phyloP scores from a whole-genome alignment of 2,888 invertebrate genomes.

The Andricus curvator region DNA sequence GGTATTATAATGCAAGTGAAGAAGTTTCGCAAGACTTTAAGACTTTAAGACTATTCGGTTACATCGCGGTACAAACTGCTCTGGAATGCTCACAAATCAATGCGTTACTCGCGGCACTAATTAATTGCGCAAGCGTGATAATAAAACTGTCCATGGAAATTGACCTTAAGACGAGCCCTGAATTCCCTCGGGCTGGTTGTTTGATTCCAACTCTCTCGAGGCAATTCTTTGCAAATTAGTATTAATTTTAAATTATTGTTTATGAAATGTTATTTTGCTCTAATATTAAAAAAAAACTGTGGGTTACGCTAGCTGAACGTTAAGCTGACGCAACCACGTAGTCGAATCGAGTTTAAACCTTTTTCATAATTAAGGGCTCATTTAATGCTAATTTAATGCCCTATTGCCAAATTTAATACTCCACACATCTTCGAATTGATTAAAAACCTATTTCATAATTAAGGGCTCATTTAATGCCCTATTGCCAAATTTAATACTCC shows the following conservation, averaged over 20 bases:
- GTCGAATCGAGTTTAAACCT: too few species aligned
- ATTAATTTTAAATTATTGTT: background rate
- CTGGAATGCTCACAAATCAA: constrained; percentile 39
- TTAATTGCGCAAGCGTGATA: constrained; percentile 39
- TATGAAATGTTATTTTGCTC: too few species aligned
- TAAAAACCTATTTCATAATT: too few species aligned
- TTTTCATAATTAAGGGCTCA: too few species aligned
- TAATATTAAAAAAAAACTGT: too few species aligned
- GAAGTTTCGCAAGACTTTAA: constrained; percentile 34
- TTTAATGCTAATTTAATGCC: too few species aligned
- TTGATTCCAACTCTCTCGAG: constrained; percentile 14
- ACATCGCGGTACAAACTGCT: constrained; percentile 14
- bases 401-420: too few species aligned
- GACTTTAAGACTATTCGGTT: constrained; percentile 34
- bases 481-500: too few species aligned
- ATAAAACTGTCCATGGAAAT: constrained; percentile 39
- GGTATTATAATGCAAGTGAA: constrained; percentile 31
- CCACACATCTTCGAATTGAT: too few species aligned
- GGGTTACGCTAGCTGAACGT: too few species aligned
- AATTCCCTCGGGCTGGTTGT: constrained; percentile 23
- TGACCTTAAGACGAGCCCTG: constrained; percentile 36
- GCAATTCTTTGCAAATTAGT: background rate
- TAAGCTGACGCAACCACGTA: too few species aligned
- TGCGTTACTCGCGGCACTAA: constrained; percentile 35
- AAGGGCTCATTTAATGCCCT: too few species aligned